A percentile compares a stretch with the other conserved stretches of the same genome.
Conservation (phyloP, 2,797 vertebrate species). For the Cephalopachus bancanus region DNA sequence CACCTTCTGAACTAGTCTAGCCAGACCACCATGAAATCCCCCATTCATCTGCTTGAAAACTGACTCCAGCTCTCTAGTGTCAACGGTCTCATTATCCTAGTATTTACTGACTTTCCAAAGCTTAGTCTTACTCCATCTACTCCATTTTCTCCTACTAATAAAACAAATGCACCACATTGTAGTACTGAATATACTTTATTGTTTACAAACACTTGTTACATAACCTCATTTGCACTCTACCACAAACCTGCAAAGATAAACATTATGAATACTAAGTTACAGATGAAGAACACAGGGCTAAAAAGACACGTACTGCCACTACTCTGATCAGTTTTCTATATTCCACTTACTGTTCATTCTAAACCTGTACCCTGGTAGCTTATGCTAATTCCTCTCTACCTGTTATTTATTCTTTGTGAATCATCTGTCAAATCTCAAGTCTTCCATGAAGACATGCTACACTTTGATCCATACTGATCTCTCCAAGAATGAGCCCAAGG, state of each 20-base stretch:
- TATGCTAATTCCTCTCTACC: background rate
- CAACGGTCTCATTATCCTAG: background rate
- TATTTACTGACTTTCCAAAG: slow-evolving; percentile 3
- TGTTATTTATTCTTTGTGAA: background rate
- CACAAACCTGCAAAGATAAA: background rate
- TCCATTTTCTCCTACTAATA: background rate
- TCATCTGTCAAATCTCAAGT: background rate
- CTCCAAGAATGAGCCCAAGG: background rate
- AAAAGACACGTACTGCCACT: background rate
- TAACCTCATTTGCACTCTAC: background rate
- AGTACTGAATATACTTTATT: background rate
- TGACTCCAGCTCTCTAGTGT: background rate
- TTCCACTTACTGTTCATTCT: background rate
- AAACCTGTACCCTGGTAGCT: background rate
- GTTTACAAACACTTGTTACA: slow-evolving; percentile 13
- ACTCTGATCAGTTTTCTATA: background rate
- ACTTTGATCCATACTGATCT: background rate
- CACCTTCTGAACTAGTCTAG: background rate
- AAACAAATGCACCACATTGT: background rate
- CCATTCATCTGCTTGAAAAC: background rate
- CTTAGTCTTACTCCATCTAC: background rate
- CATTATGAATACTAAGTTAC: background rate
- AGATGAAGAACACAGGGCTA: background rate
- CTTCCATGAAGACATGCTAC: background rate
- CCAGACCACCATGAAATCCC: background rate